A percentile compares a stretch with the other conserved stretches of the same genome.
These are phyloP conservation scores for Brachystomella parvula DNA, from an alignment of 1,140 invertebrate species.

Conservation along the genomic window DNA sequence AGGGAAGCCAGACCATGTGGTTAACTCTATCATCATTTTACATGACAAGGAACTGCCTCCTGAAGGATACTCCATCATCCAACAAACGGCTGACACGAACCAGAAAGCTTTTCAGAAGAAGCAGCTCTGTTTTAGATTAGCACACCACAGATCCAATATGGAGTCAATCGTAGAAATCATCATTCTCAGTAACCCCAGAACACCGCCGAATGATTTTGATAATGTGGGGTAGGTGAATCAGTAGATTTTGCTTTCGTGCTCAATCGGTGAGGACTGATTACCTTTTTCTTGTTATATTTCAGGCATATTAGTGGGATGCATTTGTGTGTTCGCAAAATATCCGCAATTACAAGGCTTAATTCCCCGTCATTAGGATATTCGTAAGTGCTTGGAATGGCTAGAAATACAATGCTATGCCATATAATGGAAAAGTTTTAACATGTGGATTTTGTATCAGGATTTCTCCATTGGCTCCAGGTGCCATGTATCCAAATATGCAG, in stretches of 20 bases:
- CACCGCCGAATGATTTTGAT: constrained; percentile 45
- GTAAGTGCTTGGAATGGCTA: constrained; percentile 14
- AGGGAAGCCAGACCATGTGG: constrained; percentile 44
- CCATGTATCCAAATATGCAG: constrained; percentile 27
- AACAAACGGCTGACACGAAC: constrained; percentile 42
- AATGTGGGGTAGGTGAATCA: constrained; percentile 42
- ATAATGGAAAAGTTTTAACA: not conserved
- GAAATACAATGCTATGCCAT: not conserved
- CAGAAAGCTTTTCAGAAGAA: constrained; percentile 47
- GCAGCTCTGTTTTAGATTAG: constrained; percentile 43
- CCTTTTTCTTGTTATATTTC: constrained; percentile 17
- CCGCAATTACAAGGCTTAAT: constrained; percentile 31
- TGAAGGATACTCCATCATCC: constrained; percentile 44
- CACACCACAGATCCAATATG: constrained; percentile 41
- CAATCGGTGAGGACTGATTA: not conserved
- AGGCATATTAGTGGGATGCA: constrained; percentile 45
- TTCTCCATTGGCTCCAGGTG: not conserved
- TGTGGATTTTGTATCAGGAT: not conserved
- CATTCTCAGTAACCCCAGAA: constrained; percentile 42
- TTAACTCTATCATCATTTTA: constrained; percentile 43
- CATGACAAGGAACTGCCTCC: constrained; percentile 46
- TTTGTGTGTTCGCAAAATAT: constrained; percentile 34
- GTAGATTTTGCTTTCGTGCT: not conserved
- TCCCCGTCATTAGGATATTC: constrained; percentile 30
- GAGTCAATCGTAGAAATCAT: constrained; percentile 46